Evolutionary conservation across 2,113 vertebrate genomes (phyloP), one percentile per base, ranked within the genome.

Genomic region (Lota lota): DNA sequence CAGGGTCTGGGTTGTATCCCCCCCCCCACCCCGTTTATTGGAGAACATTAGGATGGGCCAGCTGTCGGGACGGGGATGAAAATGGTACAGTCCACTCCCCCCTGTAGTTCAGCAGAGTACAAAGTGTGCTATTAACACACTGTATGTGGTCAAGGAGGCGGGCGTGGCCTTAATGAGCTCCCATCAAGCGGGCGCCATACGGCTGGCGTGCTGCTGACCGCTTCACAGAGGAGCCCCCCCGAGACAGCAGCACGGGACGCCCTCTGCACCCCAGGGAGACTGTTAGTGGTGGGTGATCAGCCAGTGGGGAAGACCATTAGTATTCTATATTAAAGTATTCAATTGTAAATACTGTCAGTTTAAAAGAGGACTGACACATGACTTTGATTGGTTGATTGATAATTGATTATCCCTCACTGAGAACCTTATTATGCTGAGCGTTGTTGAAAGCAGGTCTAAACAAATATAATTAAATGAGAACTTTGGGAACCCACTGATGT

Each of bases 11-110:
- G 61, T 21, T 47, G 33, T 15, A 33, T 47, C 36, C 3, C 28
- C 28, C 28, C 28, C 28, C 7, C 28, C 36, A 3, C 6, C 61
- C 28, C 60, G 21, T 63, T 57, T 61, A 21, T 18, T 40, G 54
- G 50, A 36, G 63, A 63, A 69, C 79, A 83, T 86, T 71, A 86
- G 68, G 69, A 40, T 10, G 36, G 11, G 36, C 36, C 77, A 86
- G 77, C 73, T 87, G 83, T 63, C 77, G 64, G 69, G 21, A 56
- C 62, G 60, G 67, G 73, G 63, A 50, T 40, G 36, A 40, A 5
- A 72, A 74, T 47, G 40, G 1, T 67, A 59, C 58, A 21, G 36
- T 73, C 69, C 74, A 70, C n/a, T n/a, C 62, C 19, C 64, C 61
- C 66, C 72, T 59, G 79, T 64, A 56, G 59, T 47, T 72, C 24